Evolutionary conservation across 2,113 vertebrate genomes (phyloP), one percentile per base, ranked within the genome.

Genomic region (Phalacrocorax brasilianus): DNA sequence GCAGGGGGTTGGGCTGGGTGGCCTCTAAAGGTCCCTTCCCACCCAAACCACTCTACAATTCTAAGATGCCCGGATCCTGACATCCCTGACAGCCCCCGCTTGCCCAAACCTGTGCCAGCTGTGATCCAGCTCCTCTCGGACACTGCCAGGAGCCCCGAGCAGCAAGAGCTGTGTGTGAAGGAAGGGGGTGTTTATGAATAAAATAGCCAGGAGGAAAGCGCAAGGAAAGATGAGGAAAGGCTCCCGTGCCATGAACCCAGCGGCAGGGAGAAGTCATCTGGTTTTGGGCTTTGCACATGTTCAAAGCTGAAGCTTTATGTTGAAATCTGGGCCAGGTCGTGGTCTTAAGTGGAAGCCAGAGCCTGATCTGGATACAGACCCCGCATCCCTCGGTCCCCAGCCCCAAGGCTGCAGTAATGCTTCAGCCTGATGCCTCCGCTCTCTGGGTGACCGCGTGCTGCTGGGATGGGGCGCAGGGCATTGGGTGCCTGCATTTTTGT

Each of bases 21-120:
- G 9, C 2, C n/a, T 47, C 6, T 0, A 1, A 13, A 27, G 35
- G 55, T 6, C 14, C 4, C 3, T 61, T 61, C 42, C 76, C 6
- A 44, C 5, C 23, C 47, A 33, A 63, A 24, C 5, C 22, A 1
- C 13, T 35, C 61, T 4, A 0, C 6, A 47, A 9, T 22, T 35
- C 19, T 6, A 20, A 38, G 74, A 8, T 14, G 40, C 33, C 27
- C 7, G 18, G 65, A 52, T 28, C 21, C 53, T 5, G 26, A 26
- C 21, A 20, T 10, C 19, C n/a, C 14, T 40, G 17, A 26, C 11
- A 20, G 26, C 18, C 33, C 40, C 49, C 27, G 14, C 52, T 23
- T 42, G 83, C 19, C 72, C 61, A 15, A 9, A 4, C 42, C 62
- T 12, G 12, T 7, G 2, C 35, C 9, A 40, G 22, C 35, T 44